A percentile compares a stretch with the other conserved stretches of the same genome.
Conservation (phyloP, 2,888 invertebrate genomes). For the Eupelmus urozonus region DNA sequence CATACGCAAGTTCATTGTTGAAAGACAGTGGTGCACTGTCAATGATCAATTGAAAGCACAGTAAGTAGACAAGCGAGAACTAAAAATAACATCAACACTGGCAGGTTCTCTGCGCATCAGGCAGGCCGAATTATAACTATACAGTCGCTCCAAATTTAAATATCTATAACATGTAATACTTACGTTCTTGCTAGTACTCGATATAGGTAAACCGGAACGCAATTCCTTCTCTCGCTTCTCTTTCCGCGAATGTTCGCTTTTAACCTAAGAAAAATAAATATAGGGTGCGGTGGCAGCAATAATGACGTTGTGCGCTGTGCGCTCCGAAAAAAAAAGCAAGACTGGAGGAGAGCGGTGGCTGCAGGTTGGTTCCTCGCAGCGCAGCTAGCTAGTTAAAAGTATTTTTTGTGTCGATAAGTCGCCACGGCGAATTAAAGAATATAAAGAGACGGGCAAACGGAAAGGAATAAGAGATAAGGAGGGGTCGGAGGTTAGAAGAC, state of each 20-base stretch:
- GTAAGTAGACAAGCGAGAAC: not conserved
- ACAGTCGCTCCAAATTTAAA: slow-evolving; percentile 7
- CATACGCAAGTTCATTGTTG: not conserved
- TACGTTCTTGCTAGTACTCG: slow-evolving; percentile 42
- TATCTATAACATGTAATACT: slow-evolving; percentile 9
- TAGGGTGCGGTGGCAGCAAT: not conserved
- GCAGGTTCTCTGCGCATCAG: slow-evolving; percentile 12
- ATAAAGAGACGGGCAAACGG: too few species aligned
- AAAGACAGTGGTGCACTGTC: slow-evolving; percentile 15
- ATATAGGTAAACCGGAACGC: slow-evolving; percentile 5
- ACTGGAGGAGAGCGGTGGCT: not conserved
- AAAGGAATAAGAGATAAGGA: not conserved
- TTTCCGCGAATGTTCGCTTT: slow-evolving; percentile 24
- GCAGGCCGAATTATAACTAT: not conserved
- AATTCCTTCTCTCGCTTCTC: not conserved
- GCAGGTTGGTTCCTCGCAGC: not conserved
- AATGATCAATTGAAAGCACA: slow-evolving; percentile 9
- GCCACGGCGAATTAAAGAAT: too few species aligned
- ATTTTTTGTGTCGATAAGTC: too few species aligned
- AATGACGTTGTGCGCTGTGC: slow-evolving; percentile 19
- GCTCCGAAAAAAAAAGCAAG: slow-evolving; percentile 19
- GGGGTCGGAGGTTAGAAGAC: slow-evolving; percentile 1
- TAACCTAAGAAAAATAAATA: slow-evolving; percentile 49
- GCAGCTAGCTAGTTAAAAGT: too few species aligned
- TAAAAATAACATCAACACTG: slow-evolving; percentile 44